These are phyloP conservation scores for Lordiphosa fenestrarum DNA, from an alignment of 2,888 invertebrate genomes.

Conservation along the genomic window DNA sequence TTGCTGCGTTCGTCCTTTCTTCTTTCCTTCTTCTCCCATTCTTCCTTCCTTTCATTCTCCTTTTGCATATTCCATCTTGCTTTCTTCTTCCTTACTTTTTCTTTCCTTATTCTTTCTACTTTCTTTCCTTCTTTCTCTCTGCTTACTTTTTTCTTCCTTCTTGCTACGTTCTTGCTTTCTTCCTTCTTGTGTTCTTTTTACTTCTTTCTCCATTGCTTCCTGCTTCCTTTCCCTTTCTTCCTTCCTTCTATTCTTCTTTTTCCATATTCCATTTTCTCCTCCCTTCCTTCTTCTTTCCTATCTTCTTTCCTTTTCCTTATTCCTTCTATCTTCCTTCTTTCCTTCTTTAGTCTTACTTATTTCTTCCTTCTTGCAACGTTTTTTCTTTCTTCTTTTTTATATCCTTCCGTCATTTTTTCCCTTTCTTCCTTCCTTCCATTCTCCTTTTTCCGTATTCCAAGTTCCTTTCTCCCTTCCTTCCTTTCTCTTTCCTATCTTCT, in stretches of 20 bases:
- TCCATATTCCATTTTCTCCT: neutral
- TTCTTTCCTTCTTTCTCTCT: too few relatives aligned
- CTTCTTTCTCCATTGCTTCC: neutral
- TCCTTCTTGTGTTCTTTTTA: neutral
- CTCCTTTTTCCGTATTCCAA: neutral
- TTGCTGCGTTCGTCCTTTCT: too few relatives aligned
- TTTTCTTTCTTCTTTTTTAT: neutral
- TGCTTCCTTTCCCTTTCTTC: neutral
- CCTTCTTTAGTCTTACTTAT: neutral
- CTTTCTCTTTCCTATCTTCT: neutral
- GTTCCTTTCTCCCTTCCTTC: neutral
- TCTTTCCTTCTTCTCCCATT: too few relatives aligned
- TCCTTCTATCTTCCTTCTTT: neutral
- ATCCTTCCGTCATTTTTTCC: neutral
- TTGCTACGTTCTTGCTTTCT: neutral
- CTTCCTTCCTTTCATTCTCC: too few relatives aligned
- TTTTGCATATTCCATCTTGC: too few relatives aligned
- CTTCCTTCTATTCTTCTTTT: neutral
- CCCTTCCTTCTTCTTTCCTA: neutral
- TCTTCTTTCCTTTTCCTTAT: neutral
- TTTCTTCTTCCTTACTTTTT: neutral
- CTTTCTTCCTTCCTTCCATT: neutral
- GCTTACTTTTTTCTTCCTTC: too few relatives aligned
- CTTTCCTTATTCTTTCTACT: neutral
- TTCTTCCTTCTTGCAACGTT: neutral